Evolutionary conservation across 2,797 vertebrate species (phyloP).

Genomic region (Bryconaethiops microstoma): DNA sequence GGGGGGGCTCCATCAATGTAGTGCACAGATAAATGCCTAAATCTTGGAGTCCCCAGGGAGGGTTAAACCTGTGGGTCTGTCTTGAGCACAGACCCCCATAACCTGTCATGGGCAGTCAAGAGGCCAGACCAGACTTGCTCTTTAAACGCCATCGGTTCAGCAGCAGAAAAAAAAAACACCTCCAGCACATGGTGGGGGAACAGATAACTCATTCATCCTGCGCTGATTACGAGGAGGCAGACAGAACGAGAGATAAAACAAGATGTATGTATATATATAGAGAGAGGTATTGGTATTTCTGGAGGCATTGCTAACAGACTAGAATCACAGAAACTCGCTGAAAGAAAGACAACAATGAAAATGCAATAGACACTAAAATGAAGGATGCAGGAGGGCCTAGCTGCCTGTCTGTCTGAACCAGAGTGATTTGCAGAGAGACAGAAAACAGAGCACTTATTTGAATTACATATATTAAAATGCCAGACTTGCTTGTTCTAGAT

Average conservation of each 20-base stretch:
- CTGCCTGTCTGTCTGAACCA: slow-evolving; percentile 45
- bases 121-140: slow-evolving; percentile 22
- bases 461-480: slow-evolving; percentile 84
- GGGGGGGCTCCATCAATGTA: slow-evolving; percentile 72
- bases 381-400: slow-evolving; percentile 35
- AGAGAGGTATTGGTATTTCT: slow-evolving; percentile 12
- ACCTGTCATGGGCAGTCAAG: slow-evolving; percentile 40
- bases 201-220: slow-evolving; percentile 14
- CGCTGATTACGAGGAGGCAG: background rate
- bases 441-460: slow-evolving; percentile 79
- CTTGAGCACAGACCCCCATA: slow-evolving; percentile 52
- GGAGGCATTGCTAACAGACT: background rate
- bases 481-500: slow-evolving; percentile 72
- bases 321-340: slow-evolving; percentile 7
- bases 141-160: slow-evolving; percentile 35
- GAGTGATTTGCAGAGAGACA: slow-evolving; percentile 66
- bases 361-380: slow-evolving; percentile 28
- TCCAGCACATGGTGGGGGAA: slow-evolving; percentile 1
- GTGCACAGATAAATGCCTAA: slow-evolving; percentile 78
- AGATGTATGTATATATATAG: background rate
- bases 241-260: background rate
- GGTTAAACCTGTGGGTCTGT: slow-evolving; percentile 34
- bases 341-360: slow-evolving; percentile 23
- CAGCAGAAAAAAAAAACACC: slow-evolving; percentile 44
- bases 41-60: slow-evolving; percentile 68